These are phyloP conservation scores for Microchrysa polita DNA, from an alignment of 2,888 invertebrate genomes.

Conservation along the genomic window DNA sequence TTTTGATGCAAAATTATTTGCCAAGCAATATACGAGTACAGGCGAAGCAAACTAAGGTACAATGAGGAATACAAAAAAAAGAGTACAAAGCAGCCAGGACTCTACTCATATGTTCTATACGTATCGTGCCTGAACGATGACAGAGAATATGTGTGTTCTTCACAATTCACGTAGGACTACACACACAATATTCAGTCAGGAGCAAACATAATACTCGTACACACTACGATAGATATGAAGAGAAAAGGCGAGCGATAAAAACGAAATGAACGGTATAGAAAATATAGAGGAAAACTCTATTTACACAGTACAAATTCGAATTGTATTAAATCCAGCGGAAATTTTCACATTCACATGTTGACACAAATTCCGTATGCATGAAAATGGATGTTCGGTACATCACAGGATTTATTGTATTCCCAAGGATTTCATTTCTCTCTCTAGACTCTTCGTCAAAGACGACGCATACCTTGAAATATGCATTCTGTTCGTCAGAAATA, in stretches of 20 bases:
- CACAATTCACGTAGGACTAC: not conserved
- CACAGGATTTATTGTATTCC: slow-evolving; percentile 15
- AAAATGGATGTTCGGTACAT: not conserved
- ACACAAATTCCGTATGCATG: not conserved
- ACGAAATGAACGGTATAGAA: not conserved
- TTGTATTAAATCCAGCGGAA: slow-evolving; percentile 30
- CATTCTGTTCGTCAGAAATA: not conserved
- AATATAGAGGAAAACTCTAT: slow-evolving; percentile 10
- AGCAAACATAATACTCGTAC: slow-evolving; percentile 1
- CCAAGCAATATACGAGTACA: not conserved
- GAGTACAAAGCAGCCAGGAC: no score
- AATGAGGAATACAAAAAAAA: not conserved
- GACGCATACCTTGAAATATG: not conserved
- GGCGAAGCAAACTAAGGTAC: slow-evolving; percentile 3
- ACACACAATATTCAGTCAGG: not conserved
- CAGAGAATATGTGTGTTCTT: not conserved
- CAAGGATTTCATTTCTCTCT: not conserved
- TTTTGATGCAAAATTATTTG: slow-evolving; percentile 28
- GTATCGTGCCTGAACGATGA: not conserved
- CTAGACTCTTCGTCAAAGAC: no score
- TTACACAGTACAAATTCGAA: slow-evolving; percentile 26
- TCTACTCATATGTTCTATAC: not conserved
- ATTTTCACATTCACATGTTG: slow-evolving; percentile 16
- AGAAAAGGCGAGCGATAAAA: not conserved
- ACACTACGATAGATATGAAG: not conserved